These are phyloP conservation scores for Hoplostethus mediterraneus DNA, from an alignment of 2,797 vertebrate genomes.

Conservation along the genomic window DNA sequence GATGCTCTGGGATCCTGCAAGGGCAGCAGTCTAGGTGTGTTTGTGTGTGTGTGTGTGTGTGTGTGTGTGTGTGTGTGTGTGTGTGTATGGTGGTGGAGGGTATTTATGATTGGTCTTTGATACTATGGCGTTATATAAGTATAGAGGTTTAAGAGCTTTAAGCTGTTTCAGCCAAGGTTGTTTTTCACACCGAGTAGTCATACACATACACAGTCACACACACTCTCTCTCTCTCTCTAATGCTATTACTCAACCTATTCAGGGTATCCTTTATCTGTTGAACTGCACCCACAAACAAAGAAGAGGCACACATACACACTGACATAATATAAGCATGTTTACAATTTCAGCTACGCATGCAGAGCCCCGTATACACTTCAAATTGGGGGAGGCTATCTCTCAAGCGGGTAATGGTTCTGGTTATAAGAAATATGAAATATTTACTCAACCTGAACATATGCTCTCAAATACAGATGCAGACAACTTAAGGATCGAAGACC, in stretches of 20 bases:
- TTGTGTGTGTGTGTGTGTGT: constrained; percentile 7
- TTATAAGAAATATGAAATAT: constrained; percentile 72
- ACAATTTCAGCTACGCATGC: constrained; percentile 70
- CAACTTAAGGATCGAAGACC: neutral
- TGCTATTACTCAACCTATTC: constrained; percentile 68
- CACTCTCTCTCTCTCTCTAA: constrained; percentile 19
- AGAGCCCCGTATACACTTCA: constrained; percentile 70
- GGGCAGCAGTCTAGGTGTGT: constrained; percentile 4
- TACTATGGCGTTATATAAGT: constrained; percentile 57
- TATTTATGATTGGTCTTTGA: constrained; percentile 69
- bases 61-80: constrained; percentile 5
- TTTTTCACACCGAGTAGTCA: constrained; percentile 55
- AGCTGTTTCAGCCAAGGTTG: constrained; percentile 67
- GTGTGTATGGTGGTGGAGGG: constrained; percentile 16
- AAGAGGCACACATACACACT: constrained; percentile 34
- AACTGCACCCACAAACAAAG: constrained; percentile 66
- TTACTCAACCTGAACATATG: constrained; percentile 67
- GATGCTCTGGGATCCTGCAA: constrained; percentile 6
- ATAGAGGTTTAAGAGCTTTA: constrained; percentile 74
- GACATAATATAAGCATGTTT: constrained; percentile 75
- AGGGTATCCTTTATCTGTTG: constrained; percentile 63
- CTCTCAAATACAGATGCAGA: constrained; percentile 25
- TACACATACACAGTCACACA: constrained; percentile 7
- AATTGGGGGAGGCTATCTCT: constrained; percentile 70
- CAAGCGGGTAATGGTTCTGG: constrained; percentile 52